Base-by-base conservation (phyloP, 1,140 invertebrate species). In the Hyposmocoma kahamanoa region DNA sequence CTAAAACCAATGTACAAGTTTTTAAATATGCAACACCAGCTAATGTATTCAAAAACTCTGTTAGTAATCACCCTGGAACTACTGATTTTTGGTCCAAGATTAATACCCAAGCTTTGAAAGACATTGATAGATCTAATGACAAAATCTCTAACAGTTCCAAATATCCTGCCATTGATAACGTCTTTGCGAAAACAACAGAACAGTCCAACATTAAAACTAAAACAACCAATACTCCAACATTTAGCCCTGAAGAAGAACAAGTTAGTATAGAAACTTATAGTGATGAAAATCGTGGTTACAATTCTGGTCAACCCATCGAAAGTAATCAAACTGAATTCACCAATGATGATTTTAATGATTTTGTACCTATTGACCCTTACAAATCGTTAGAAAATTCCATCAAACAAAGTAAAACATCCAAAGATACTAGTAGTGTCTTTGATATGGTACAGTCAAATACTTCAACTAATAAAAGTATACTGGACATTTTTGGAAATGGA, bases 391-490 rank as follows among this genome's bases (percentile, higher is more conserved):
- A 72, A 56, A 68, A 56, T 48, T 54, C 59, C 32, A n/a, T 49
- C 34, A 36, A 22, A 49, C 13, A 32, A 24, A 13, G 48, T 53
- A 36, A 47, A 30, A 15, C 32, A 17, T 6, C 56, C 50, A 70
- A 75, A 42, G 67, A 67, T 50, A 63, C 54, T 10, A 60, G 67
- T 24, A 44, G 66, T 22, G 59, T 85, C 34, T 85, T 85, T 62
- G 79, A 80, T 56, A 45, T 67, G 9, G 78, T 80, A 20, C 73
- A 84, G 50, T 72, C 72, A 11, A 67, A 67, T 59, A 24, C 39
- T n/a, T 50, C 24, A n/a, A 85, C 75, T 67, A 80, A 73, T 59
- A 69, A 50, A 57, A 85, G 75, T 47, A 84, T 85, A 42, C 67
- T 74, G 64, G 82, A 85, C 48, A 85, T 85, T 50, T 85, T 85